Base-by-base conservation (phyloP, 2,797 vertebrate species). In the Poecilia picta region DNA sequence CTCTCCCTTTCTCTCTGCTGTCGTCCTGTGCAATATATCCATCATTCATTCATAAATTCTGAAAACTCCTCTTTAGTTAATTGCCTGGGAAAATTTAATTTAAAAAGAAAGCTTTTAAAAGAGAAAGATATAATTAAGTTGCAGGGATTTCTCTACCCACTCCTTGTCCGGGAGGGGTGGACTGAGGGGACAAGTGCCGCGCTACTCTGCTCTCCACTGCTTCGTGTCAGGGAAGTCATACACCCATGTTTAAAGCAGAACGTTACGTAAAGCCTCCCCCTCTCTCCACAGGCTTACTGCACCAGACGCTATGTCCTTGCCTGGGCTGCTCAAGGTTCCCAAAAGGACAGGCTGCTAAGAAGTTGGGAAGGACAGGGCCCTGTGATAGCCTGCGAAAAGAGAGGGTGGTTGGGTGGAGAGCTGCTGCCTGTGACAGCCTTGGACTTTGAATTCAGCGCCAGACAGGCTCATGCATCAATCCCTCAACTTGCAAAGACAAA, bases 401-500 rank as follows among this genome's bases (percentile, higher is more conserved):
- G 81, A 79, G 84, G 76, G 72, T 55, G 83, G 81, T 28, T 57
- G 36, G 43, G 59, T 57, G 47, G 74, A 57, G 81, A n/a, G 80
- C 81, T 73, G 87, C 91, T 90, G 93, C 84, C 87, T 91, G 90
- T 91, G 88, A 94, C 89, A 94, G 95, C 95, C 95, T 95, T 96
- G 95, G 94, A 95, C 95, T 95, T 94, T 94, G 93, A 95, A 95
- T 95, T 95, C 94, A 95, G 90, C 89, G 88, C 91, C 93, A 94
- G 95, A 95, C 94, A 95, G 94, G 92, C 94, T 96, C 95, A 95
- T 95, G 94, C 95, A 96, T 96, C 95, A 96, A 96, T 95, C 95
- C 95, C 92, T 95, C 94, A 94, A 95, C 94, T 95, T 94, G 92
- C 94, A 94, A 93, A 94, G 95, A 95, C 94, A 93, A 95, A 93